phyloP scores from a whole-genome alignment of 2,888 invertebrate genomes.

The Morpho achilles region DNA sequence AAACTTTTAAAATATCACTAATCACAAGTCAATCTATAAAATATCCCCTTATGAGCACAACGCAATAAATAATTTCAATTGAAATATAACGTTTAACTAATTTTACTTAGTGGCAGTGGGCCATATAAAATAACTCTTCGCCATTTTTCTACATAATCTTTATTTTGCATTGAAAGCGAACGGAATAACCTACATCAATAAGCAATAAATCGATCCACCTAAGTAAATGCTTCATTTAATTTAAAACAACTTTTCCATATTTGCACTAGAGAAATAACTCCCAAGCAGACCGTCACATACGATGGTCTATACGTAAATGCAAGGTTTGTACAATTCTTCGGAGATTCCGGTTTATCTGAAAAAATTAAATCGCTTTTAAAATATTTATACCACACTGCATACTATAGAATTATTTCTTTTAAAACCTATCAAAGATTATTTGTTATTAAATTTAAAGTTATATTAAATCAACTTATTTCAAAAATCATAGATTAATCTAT shows the following conservation, averaged over 20 bases:
- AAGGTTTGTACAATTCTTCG: conserved; percentile 61
- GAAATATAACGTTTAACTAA: too few species aligned
- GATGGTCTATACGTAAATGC: conserved; percentile 40
- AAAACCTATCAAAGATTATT: too few species aligned
- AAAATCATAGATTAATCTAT: too few species aligned
- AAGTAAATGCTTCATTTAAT: conserved; percentile 32
- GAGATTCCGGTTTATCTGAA: conserved; percentile 64
- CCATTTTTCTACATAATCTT: conserved; percentile 8
- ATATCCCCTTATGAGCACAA: too few species aligned
- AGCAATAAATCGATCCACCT: conserved; percentile 16
- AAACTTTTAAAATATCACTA: conserved; percentile 10
- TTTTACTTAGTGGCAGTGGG: conserved; percentile 12
- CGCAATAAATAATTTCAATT: conserved; percentile 1
- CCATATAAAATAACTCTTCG: conserved; percentile 13
- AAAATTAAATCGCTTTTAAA: conserved; percentile 16
- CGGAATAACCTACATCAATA: conserved; percentile 16
- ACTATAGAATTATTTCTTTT: too few species aligned
- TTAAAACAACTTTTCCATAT: conserved; percentile 46
- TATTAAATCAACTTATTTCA: too few species aligned
- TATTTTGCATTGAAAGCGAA: conserved; percentile 23
- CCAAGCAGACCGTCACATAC: conserved; percentile 24
- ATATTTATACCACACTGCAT: too few species aligned
- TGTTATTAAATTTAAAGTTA: too few species aligned
- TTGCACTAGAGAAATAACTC: conserved; percentile 27
- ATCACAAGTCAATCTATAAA: conserved; percentile 3